Base-by-base conservation (phyloP, 2,888 invertebrate species). In the Cecidostiba fungosa region DNA sequence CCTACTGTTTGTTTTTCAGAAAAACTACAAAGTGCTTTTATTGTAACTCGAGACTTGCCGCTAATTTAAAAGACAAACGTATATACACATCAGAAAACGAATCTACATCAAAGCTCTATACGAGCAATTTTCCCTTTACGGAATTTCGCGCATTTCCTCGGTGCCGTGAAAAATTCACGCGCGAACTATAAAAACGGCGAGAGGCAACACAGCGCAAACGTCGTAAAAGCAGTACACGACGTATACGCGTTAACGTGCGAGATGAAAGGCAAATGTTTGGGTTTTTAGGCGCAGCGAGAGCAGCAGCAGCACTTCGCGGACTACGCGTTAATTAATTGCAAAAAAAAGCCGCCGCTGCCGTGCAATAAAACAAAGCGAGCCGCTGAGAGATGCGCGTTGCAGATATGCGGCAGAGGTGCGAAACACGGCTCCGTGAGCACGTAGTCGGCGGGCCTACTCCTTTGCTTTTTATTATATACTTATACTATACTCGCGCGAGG, bases 251-350 rank as follows among this genome's bases (percentile, higher is more conserved):
- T 80, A 85, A 82, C 62, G 81, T 29, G 69, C 76, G 70, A 82
- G 76, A 76, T 81, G 84, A 77, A 77, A 84, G 81, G 77, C 80
- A 86, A 86, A 84, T 78, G 84, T 86, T 86, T 84, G 77, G 77
- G 62, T 72, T 77, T 86, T 80, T 77, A 73, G 23, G 43, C 50
- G 70, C 32, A 36, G n/a, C 43, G 59, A n/a, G 54, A 59, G 54
- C 50, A 36, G 72, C 32, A 77, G 59, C 43, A 8, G n/a, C 50
- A 32, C 66, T 66, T 66, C n/a, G 66, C 66, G 66, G 14, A 72
- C 39, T 39, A 0, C 76, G 85, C 82, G 85, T 78, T 84, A 84
- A 86, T 86, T 83, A 86, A 86, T 82, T 77, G 82, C 74, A 78
- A 84, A 82, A 86, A 81, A 69, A 50, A 43, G 43, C 43, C 6